phyloP scores from a whole-genome alignment of 92 coral and sea anemone species.

The Heliopora coerulea region DNA sequence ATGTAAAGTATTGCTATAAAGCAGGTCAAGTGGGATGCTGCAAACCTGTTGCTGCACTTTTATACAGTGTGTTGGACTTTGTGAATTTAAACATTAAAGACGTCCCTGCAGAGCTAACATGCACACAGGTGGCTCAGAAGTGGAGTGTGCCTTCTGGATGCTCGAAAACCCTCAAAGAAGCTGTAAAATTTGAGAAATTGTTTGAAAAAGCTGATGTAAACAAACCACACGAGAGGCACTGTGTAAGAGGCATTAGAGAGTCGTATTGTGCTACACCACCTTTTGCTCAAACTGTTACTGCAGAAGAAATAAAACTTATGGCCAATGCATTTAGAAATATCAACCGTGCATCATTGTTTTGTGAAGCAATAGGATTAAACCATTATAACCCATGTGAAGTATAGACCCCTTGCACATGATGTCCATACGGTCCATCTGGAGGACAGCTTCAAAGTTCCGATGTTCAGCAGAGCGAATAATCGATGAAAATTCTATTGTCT shows the following conservation, averaged over 20 bases:
- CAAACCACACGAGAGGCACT: constrained; percentile 26
- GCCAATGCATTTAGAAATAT: constrained; percentile 17
- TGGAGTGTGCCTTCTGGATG: constrained; percentile 62
- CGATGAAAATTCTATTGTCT: no score
- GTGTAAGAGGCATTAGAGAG: constrained; percentile 14
- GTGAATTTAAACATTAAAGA: no score
- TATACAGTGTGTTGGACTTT: constrained; percentile 43
- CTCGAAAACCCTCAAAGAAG: constrained; percentile 40
- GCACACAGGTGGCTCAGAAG: constrained; percentile 57
- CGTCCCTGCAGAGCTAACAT: constrained; percentile 57
- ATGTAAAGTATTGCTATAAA: constrained; percentile 55
- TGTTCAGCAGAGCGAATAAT: no score
- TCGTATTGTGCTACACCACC: constrained; percentile 30
- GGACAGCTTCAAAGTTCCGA: no score
- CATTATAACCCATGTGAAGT: constrained; percentile 21
- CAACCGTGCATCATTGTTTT: not conserved
- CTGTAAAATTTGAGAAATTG: constrained; percentile 36
- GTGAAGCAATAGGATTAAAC: constrained; percentile 30
- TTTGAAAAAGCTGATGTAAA: constrained; percentile 43
- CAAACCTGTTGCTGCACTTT: constrained; percentile 61
- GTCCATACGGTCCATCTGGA: no score
- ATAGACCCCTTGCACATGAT: no score
- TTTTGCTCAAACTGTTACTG: constrained; percentile 17
- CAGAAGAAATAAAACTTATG: constrained; percentile 21
- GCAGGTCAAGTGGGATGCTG: constrained; percentile 63